phyloP scores from a whole-genome alignment of 2,113 vertebrate genomes.

The Melanostigma gelatinosum region DNA sequence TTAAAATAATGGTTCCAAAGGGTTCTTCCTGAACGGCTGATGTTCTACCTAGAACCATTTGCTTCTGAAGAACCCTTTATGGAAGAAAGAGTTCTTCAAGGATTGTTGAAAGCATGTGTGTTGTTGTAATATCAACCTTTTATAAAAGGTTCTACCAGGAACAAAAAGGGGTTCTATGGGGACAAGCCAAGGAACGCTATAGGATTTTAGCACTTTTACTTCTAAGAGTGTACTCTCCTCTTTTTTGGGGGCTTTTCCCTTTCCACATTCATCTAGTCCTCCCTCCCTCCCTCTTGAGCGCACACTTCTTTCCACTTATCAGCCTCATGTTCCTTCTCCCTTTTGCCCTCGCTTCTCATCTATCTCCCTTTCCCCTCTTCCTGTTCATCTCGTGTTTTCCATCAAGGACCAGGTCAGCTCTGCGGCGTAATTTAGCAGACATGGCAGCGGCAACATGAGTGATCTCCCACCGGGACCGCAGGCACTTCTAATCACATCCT shows the following conservation, averaged over 20 bases:
- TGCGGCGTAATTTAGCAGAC: constrained; percentile 70
- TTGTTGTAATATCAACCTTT: neutral
- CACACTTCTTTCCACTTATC: constrained; percentile 5
- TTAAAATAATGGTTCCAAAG: no score
- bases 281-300: neutral
- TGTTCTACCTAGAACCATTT: no score
- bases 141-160: no score
- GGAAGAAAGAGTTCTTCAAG: neutral
- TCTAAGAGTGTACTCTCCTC: no score
- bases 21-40: no score
- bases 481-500: constrained; percentile 76
- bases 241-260: constrained; percentile 10
- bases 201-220: no score
- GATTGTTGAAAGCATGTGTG: neutral
- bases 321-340: constrained; percentile 17
- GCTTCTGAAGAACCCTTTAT: neutral
- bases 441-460: constrained; percentile 45
- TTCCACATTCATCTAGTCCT: constrained; percentile 18
- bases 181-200: no score
- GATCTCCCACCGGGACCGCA: constrained; percentile 67
- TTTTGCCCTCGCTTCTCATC: constrained; percentile 36
- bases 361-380: constrained; percentile 28
- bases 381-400: constrained; percentile 28
- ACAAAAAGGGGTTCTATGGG: no score
- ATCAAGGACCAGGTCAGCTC: constrained; percentile 34